Evolutionary conservation across 2,888 invertebrate species (phyloP).

Genomic region (Dioctria linearis): DNA sequence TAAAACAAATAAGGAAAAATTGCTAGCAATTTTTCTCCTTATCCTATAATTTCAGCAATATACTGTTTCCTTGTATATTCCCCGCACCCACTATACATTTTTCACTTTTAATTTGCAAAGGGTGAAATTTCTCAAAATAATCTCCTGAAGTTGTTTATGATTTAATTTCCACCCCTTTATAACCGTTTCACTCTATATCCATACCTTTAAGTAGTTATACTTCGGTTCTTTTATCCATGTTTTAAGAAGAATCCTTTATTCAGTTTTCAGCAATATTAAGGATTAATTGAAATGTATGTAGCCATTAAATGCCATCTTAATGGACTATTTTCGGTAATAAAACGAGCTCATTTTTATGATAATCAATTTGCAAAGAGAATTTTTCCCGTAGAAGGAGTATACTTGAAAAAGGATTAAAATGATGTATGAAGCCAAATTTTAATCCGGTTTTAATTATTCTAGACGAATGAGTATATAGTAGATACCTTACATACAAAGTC

Average conservation of each 20-base stretch:
- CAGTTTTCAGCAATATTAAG: conserved; percentile 51
- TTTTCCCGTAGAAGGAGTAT: conserved; percentile 26
- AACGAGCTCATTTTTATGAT: conserved; percentile 54
- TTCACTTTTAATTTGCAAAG: conserved; percentile 25
- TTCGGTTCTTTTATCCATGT: conserved; percentile 20
- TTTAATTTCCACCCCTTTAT: conserved; percentile 49
- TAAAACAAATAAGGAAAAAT: too few species aligned
- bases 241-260: conserved; percentile 44
- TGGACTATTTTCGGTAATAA: conserved; percentile 52
- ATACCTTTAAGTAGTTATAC: not conserved
- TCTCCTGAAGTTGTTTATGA: conserved; percentile 44
- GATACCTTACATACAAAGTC: not conserved
- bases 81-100: too few species aligned
- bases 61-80: too few species aligned
- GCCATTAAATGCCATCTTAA: conserved; percentile 53
- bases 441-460: conserved; percentile 55
- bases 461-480: not conserved
- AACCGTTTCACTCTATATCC: not conserved
- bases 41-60: too few species aligned
- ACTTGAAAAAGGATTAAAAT: conserved; percentile 53
- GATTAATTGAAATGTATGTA: conserved; percentile 55
- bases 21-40: too few species aligned
- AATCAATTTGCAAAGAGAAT: conserved; percentile 47
- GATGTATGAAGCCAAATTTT: conserved; percentile 52
- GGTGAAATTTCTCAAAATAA: conserved; percentile 34